Base-by-base conservation (phyloP, 2,113 vertebrate species). In the Petrocephalus microphthalmus region DNA sequence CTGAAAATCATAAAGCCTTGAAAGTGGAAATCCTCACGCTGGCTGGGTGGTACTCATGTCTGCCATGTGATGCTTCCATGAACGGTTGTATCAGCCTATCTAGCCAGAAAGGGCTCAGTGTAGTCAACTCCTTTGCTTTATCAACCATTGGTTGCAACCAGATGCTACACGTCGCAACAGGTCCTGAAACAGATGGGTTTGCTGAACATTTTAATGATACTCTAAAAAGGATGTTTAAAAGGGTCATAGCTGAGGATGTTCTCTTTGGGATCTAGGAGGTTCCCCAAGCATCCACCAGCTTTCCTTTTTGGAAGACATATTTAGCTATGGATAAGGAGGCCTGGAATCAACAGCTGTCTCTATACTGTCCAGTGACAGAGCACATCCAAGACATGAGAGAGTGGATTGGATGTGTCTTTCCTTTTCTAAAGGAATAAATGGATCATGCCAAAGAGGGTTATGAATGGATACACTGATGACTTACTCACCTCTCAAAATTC, bases 191-290 rank as follows among this genome's bases (percentile, higher is more conserved):
- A 67, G 60, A 67, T 67, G 60, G 25, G 60, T 67, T 67, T 29
- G n/a, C 60, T 67, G 25, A 67, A 29, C 25, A 67, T 67, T 67
- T 67, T 67, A 67, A 67, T 67, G 60, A 67, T 29, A 29, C 3
- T 67, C 60, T 67, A 67, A 67, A 67, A 67, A 67, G 60, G 60
- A 67, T 67, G 60, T 67, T 67, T 67, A 67, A 67, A 67, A 29
- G 60, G 60, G 25, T 67, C 60, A 67, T 67, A 67, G 60, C 60
- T 67, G 60, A 67, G 60, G 60, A 67, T 67, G 60, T 29, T 67
- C 60, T 67, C 60, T 29, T 67, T 29, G 60, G 60, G 60, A 67
- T 67, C 60, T 67, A n/a, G 60, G 60, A 67, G n/a, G 25, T 25
- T 67, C 60, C 25, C 25, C 60, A 67, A 67, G 25, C 10, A 3